Evolutionary conservation across 2,113 vertebrate genomes (phyloP).

Genomic region (Epinephelus fuscoguttatus): DNA sequence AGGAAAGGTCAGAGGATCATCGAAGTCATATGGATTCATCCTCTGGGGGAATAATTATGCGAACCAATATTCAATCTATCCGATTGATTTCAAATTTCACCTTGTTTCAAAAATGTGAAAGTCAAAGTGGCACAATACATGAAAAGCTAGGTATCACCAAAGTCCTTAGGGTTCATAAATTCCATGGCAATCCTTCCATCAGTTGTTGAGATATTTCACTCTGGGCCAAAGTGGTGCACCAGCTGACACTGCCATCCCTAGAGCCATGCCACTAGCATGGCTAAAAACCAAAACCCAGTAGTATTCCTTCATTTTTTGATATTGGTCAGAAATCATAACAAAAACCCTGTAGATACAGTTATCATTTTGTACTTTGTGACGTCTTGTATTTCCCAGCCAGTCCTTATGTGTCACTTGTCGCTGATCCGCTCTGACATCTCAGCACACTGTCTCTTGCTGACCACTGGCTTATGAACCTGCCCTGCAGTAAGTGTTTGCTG

Average conservation of each 20-base stretch:
- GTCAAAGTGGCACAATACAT: neutral
- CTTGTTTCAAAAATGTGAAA: neutral
- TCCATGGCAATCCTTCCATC: too few relatives aligned
- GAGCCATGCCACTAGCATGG: too few relatives aligned
- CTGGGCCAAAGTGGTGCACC: neutral
- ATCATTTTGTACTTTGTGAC: neutral
- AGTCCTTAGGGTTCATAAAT: too few relatives aligned
- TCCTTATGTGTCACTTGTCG: neutral
- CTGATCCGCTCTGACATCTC: conserved; percentile 36
- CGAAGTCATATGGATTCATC: too few relatives aligned
- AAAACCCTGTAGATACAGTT: neutral
- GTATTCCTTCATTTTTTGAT: neutral
- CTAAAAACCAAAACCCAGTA: neutral
- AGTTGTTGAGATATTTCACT: neutral
- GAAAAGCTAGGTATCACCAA: neutral
- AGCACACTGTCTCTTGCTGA: conserved; percentile 25
- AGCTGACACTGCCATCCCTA: neutral
- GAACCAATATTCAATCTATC: too few relatives aligned
- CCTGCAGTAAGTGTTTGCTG: conserved; percentile 35
- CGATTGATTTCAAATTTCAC: too few relatives aligned
- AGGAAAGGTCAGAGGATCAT: too few relatives aligned
- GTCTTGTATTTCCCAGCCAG: neutral
- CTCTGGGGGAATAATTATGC: too few relatives aligned
- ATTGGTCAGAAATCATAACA: neutral
- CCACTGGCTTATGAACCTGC: conserved; percentile 19